Evolutionary conservation across 2,797 vertebrate genomes (phyloP), one percentile per base, ranked within the genome.

Genomic region (Eidolon dupreanum): DNA sequence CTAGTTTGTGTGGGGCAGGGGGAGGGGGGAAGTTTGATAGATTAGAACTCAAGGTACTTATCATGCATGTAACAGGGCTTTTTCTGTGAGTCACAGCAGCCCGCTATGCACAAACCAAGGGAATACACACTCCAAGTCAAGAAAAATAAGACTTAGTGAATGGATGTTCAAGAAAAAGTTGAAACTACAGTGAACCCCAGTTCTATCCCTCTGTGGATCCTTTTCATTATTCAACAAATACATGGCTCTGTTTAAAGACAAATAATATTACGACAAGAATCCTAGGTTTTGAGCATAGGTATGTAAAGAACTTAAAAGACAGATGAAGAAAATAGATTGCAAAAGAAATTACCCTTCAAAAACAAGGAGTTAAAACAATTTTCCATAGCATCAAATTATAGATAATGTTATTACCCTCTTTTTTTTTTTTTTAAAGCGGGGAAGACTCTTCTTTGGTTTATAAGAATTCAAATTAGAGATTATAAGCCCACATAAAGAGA

Each of bases 401-500:
- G 31, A 51, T n/a, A 82, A 61, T 63, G 11, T 87, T n/a, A 65
- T 65, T 16, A 15, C 22, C 81, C 36, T 82, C 49, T 49, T 36
- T 49, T 83, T 33, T 15, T 12, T 49, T 49, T 49, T 49, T 49
- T 46, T 12, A 46, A 46, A 46, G 1, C 7, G 82, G 61, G 68
- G 36, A 68, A 2, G 75, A 11, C 15, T 83, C 49, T 51, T 82
- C 19, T 55, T 73, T 79, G 57, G 13, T 15, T 83, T 84, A 28
- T 17, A 49, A 86, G 66, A 92, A 91, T 91, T 95, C 75, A 79
- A 41, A 74, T 78, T 41, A 46, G 53, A 79, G 46, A 75, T 89
- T 81, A 55, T 77, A 93, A 96, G 2, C 49, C 24, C 83, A 71
- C 36, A 8, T 68, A 46, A 88, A 57, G 81, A 90, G n/a, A 83